Evolutionary conservation across 2,888 invertebrate species (phyloP).

Genomic region (Amblyjoppa proteus): DNA sequence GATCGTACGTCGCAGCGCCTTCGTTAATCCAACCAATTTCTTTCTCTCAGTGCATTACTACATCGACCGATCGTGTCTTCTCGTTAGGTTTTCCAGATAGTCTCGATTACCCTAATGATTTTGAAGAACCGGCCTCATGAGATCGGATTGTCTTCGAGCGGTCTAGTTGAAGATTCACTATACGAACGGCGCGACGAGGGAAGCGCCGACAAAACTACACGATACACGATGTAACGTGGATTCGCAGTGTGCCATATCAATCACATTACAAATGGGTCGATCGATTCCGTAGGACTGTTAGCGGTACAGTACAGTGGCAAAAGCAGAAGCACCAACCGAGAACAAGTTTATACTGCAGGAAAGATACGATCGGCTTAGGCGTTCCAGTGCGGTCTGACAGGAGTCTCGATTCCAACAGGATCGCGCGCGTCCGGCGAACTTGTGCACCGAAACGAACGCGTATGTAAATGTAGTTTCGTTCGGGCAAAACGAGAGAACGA

Average conservation of each 20-base stretch:
- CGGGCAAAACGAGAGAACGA: constrained; percentile 49
- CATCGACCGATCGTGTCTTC: background rate
- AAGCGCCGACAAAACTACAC: constrained; percentile 36
- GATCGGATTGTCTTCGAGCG: background rate
- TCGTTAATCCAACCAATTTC: no score
- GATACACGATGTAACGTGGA: constrained; percentile 46
- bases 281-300: constrained; percentile 59
- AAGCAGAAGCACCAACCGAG: constrained; percentile 52
- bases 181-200: constrained; percentile 15
- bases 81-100: background rate
- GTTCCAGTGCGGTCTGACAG: constrained; percentile 59
- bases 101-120: background rate
- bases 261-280: constrained; percentile 68
- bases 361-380: constrained; percentile 66
- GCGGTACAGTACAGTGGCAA: constrained; percentile 34
- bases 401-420: constrained; percentile 59
- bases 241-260: constrained; percentile 55
- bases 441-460: constrained; percentile 59
- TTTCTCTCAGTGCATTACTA: no score
- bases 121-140: background rate
- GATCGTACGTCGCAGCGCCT: no score
- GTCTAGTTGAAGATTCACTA: constrained; percentile 10
- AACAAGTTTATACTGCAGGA: constrained; percentile 65
- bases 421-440: constrained; percentile 33
- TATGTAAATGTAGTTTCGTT: constrained; percentile 63